Base-by-base conservation (phyloP, 2,113 vertebrate species). In the Dipodomys stephensi region DNA sequence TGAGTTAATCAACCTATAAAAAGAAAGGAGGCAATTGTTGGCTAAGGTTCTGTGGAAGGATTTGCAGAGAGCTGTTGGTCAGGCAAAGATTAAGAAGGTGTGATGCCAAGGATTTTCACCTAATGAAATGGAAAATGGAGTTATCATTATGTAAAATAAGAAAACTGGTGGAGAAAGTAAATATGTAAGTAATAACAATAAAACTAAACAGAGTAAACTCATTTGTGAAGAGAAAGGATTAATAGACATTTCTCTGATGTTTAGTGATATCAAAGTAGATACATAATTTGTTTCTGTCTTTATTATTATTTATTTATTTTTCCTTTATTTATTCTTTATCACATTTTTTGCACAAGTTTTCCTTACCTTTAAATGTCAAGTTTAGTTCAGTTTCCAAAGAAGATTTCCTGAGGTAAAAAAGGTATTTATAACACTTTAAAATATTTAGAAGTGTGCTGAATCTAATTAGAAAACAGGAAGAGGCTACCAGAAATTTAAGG, bases 401-500 rank as follows among this genome's bases (percentile, higher is more conserved):
- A 69, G 28, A 22, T 67, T 23, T 74, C 67, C 53, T 91, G 57
- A 69, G 71, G 92, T 46, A 82, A 79, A 85, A 39, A 76, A 68
- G 53, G 67, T 72, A 73, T 81, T 93, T 85, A 77, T 69, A 49
- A 72, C 32, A 67, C 46, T 78, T 64, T 85, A 85, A 81, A 23
- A 81, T 60, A 30, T 49, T 78, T 30, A 60, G 62, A 79, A 86
- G 32, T 30, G n/a, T 73, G 35, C 11, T 62, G 0, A 57, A 15
- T 83, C 71, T 91, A 67, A 67, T 81, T 49, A 68, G 57, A 65
- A 64, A 83, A 68, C 2, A 30, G 30, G 44, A 94, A 72, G 15
- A 67, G 8, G 74, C 27, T 81, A 77, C 78, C 81, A 35, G 32
- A 82, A 88, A 68, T 77, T 69, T 72, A 28, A 6, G 39, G 4